These are phyloP conservation scores for Scylla paramamosain DNA, from an alignment of 1,140 invertebrate genomes.

Conservation along the genomic window DNA sequence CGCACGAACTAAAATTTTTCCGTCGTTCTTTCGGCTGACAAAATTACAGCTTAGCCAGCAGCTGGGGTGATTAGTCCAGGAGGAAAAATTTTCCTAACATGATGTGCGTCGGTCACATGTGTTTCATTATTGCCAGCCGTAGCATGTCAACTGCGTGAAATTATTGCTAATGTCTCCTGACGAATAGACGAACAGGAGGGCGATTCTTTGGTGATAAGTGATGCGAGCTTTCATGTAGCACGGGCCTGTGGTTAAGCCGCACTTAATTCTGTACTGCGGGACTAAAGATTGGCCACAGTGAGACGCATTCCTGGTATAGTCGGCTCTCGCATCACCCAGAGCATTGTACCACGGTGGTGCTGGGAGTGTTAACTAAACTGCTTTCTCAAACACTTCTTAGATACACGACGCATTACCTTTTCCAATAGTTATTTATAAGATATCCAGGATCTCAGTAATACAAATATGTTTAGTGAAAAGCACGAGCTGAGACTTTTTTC, in stretches of 20 bases:
- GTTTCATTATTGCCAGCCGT: constrained; percentile 42
- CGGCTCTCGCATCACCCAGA: too few relatives aligned
- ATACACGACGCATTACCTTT: too few relatives aligned
- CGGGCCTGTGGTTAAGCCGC: background rate
- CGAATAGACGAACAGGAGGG: background rate
- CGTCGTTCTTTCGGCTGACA: constrained; percentile 42
- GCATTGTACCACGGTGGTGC: too few relatives aligned
- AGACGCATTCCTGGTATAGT: too few relatives aligned
- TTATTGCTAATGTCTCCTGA: background rate
- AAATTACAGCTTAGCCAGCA: constrained; percentile 59
- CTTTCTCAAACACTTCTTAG: too few relatives aligned
- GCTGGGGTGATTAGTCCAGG: constrained; percentile 50
- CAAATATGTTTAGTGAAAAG: too few relatives aligned
- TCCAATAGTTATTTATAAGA: too few relatives aligned
- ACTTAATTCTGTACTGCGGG: background rate
- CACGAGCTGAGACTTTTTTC: too few relatives aligned
- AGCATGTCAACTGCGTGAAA: constrained; percentile 54
- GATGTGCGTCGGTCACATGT: constrained; percentile 51
- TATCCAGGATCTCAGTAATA: too few relatives aligned
- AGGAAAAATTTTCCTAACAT: constrained; percentile 45
- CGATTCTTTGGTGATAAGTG: background rate
- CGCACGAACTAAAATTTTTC: constrained; percentile 44
- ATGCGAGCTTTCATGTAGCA: background rate
- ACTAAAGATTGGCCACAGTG: background rate
- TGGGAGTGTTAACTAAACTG: too few relatives aligned